phyloP scores from a whole-genome alignment of 2,888 invertebrate genomes.

The Lutraria lutraria region DNA sequence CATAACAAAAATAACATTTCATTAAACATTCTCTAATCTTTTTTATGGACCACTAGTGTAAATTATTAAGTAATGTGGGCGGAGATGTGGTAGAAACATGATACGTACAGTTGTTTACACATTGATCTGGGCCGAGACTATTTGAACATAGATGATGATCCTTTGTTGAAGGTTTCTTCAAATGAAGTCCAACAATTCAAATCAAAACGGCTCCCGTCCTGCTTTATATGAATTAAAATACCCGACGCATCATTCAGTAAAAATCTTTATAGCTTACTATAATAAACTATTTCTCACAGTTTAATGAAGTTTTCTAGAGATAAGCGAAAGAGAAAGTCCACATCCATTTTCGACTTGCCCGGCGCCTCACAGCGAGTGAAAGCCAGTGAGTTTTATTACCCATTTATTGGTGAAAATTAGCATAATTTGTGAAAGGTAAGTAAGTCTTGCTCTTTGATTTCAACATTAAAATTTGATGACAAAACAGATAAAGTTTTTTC shows the following conservation, averaged over 20 bases:
- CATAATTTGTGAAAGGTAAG: slow-evolving; percentile 64
- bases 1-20: too few species aligned
- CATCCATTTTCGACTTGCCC: slow-evolving; percentile 22
- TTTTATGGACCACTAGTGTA: too few species aligned
- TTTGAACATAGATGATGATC: too few species aligned
- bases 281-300: slow-evolving; percentile 45
- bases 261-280: slow-evolving; percentile 15
- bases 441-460: slow-evolving; percentile 60
- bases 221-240: not conserved
- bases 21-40: too few species aligned
- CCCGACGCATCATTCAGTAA: not conserved
- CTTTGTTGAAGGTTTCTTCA: too few species aligned
- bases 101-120: too few species aligned
- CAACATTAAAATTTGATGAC: slow-evolving; percentile 60
- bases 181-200: not conserved
- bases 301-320: slow-evolving; percentile 37
- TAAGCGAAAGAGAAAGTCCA: slow-evolving; percentile 53
- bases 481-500: slow-evolving; percentile 49
- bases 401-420: slow-evolving; percentile 66
- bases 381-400: slow-evolving; percentile 54
- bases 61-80: too few species aligned
- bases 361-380: slow-evolving; percentile 30
- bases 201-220: not conserved
- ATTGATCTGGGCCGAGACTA: too few species aligned
- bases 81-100: too few species aligned